Evolutionary conservation across 2,113 vertebrate species (phyloP), one percentile per base, ranked within the genome.

Genomic region (Phaethon lepturus): DNA sequence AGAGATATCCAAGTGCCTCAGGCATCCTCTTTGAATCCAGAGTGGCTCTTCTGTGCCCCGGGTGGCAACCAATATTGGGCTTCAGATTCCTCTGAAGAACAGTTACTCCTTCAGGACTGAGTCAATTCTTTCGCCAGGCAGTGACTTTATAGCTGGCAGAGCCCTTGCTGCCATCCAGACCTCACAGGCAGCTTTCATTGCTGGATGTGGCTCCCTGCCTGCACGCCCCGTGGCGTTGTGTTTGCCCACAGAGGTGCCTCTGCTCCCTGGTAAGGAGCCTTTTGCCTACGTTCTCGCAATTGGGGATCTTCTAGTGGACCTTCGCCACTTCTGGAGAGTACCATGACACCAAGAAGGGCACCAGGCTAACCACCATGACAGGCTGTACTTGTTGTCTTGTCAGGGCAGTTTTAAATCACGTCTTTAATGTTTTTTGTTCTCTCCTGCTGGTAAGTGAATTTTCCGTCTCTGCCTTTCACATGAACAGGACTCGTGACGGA

Each of bases 181-280:
- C 89, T 63, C 91, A 11, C 79, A 91, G 72, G 89, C 93, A 85
- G 94, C 71, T 66, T 40, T 76, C 56, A 1, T 11, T 76, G 58
- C 82, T 79, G 88, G 44, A 49, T 47, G 2, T 9, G 42, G 50
- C 59, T 75, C 73, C 75, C 75, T 91, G 86, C 75, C 89, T 17
- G 2, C 13, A 0, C 33, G 38, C 71, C 71, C 88, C 0, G 0
- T 8, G 73, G n/a, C 33, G 0, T 3, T 38, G 20, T 9, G 14
- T 82, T 29, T 79, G 49, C 67, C 78, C 75, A 20, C 63, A 40
- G 73, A 56, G 31, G 23, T 67, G 47, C 56, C 74, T 79, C 35
- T 67, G 68, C 88, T 66, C n/a, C 4, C 0, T 22, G 63, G 10
- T 11, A 4, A 76, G 85, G 63, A 86, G 90, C 59, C 11, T 91